A percentile compares a stretch with the other conserved stretches of the same genome.
Evolutionary conservation across 2,888 invertebrate genomes (phyloP).

Genomic region (Limnephilus rhombicus): DNA sequence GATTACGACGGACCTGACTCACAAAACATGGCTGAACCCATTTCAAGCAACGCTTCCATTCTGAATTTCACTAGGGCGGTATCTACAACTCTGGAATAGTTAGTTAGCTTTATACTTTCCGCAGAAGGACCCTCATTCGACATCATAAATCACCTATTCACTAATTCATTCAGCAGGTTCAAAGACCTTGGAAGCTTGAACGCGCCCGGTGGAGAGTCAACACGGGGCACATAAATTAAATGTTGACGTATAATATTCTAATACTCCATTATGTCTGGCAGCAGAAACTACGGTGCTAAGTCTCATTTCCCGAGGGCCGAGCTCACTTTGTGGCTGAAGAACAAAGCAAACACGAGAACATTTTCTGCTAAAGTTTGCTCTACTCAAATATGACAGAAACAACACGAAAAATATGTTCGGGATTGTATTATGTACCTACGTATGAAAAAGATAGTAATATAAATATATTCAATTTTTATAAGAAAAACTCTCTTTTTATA

Average conservation of each 20-base stretch:
- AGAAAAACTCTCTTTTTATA: too few relatives aligned
- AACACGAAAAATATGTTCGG: background rate
- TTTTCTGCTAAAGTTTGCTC: background rate
- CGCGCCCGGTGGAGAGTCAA: background rate
- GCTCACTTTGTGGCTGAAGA: slow-evolving; percentile 14
- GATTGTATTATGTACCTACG: background rate
- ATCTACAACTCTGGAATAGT: too few relatives aligned
- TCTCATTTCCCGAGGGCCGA: slow-evolving; percentile 28
- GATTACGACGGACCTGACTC: too few relatives aligned
- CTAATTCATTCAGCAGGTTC: background rate
- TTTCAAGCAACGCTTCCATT: too few relatives aligned
- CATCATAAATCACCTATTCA: background rate
- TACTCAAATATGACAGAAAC: slow-evolving; percentile 23
- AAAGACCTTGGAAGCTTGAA: background rate
- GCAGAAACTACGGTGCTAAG: background rate
- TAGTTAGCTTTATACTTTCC: background rate
- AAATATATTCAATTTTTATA: background rate
- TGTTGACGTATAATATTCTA: slow-evolving; percentile 20
- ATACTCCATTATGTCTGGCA: background rate
- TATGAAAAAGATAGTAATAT: background rate
- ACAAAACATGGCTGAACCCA: too few relatives aligned
- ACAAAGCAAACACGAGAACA: slow-evolving; percentile 14
- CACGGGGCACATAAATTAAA: background rate
- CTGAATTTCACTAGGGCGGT: too few relatives aligned
- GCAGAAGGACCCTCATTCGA: background rate